Evolutionary conservation across 2,888 invertebrate genomes (phyloP).

Genomic region (Bembecia ichneumoniformis): DNA sequence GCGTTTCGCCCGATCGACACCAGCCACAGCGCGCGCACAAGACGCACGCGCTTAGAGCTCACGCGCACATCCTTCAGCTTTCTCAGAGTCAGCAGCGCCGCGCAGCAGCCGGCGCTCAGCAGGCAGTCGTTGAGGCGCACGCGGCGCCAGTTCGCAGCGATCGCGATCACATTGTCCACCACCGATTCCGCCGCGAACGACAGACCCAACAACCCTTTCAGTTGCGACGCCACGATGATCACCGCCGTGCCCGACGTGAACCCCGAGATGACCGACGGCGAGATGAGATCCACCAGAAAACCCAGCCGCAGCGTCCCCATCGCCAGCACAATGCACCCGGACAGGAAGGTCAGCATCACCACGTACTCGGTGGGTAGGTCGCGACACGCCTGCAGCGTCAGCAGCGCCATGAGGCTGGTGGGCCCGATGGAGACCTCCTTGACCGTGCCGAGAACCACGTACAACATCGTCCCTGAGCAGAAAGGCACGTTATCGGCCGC

Average conservation of each 20-base stretch:
- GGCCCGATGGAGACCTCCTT: constrained; percentile 93
- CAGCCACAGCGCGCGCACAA: constrained; percentile 78
- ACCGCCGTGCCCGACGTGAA: constrained; percentile 89
- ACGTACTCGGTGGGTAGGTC: constrained; percentile 80
- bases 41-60: constrained; percentile 33
- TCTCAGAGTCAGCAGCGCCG: constrained; percentile 77
- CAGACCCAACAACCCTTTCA: constrained; percentile 82
- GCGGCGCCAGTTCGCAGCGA: constrained; percentile 55
- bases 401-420: constrained; percentile 91
- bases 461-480: constrained; percentile 81
- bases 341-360: constrained; percentile 81
- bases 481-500: background rate
- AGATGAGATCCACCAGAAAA: constrained; percentile 87
- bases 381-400: constrained; percentile 82
- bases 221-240: constrained; percentile 81
- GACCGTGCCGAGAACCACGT: constrained; percentile 89
- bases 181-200: constrained; percentile 78
- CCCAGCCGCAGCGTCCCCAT: constrained; percentile 89
- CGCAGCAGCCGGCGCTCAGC: constrained; percentile 77
- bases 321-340: constrained; percentile 81
- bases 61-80: constrained; percentile 74
- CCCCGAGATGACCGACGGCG: constrained; percentile 85
- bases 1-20: constrained; percentile 85
- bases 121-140: constrained; percentile 74
- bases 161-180: constrained; percentile 69